Evolutionary conservation across 2,797 vertebrate species (phyloP).

Genomic region (Coracias cyanogaster): DNA sequence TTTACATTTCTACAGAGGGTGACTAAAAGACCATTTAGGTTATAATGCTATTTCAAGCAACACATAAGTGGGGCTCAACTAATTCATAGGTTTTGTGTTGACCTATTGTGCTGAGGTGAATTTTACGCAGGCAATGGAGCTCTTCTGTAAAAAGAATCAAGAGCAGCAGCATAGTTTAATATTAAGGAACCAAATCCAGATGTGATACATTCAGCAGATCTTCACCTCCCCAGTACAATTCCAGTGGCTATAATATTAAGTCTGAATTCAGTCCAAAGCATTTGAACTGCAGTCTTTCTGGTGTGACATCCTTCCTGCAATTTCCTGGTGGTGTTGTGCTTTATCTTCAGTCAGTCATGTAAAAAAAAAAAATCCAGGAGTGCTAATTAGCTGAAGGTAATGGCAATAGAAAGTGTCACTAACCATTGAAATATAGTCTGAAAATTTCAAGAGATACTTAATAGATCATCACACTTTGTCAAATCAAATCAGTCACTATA

Average conservation of each 20-base stretch:
- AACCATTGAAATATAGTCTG: background rate
- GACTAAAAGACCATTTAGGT: background rate
- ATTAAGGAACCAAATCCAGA: background rate
- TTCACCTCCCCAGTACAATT: background rate
- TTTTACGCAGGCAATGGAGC: background rate
- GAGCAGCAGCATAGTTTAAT: background rate
- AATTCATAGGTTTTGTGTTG: background rate
- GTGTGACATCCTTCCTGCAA: background rate
- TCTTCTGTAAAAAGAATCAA: background rate
- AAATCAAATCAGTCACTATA: conserved; percentile 4
- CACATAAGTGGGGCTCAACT: background rate
- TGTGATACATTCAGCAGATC: background rate
- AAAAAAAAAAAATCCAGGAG: background rate
- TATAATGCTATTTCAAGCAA: background rate
- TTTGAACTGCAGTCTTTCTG: background rate
- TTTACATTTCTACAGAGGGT: background rate
- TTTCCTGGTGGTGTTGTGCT: background rate
- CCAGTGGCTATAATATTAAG: background rate
- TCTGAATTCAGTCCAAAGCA: background rate
- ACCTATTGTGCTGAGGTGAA: background rate
- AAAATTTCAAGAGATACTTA: background rate
- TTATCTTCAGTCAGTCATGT: background rate
- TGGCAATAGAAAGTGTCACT: background rate
- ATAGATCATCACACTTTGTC: background rate
- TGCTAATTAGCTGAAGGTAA: conserved; percentile 32